Base-by-base conservation (phyloP, 92 coral and sea anemone species). In the Actinostola sp. region DNA sequence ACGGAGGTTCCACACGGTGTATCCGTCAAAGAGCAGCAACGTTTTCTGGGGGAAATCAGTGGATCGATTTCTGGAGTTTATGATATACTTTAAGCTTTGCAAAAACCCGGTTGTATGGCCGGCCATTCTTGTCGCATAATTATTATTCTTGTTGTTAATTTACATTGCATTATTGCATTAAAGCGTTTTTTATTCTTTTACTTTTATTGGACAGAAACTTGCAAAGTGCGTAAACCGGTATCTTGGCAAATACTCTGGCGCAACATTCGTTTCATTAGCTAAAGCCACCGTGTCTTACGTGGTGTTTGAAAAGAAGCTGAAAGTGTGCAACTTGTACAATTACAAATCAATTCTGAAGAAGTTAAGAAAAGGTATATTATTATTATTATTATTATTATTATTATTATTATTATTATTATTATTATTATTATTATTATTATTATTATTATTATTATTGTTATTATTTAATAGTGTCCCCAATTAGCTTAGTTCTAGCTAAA, bases 281-380 rank as follows among this genome's bases (percentile, higher is more conserved):
- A 74, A 23, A 38, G 80, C 80, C n/a, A n/a, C 53, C 29, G 45
- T 61, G 28, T 74, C 80, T 8, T 74, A 74, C 63, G 57, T 74
- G 21, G 49, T 63, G 15, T 61, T 74, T 17, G 80, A 74, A 45
- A 45, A 51, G 50, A 61, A 61, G 19, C 29, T 74, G 23, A 50
- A 63, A 28, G 80, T 74, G 9, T 74, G 80, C 62, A 12, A 11
- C 16, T 6, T 46, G 16, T 26, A 62, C 36, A 21, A 26, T 3
- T 42, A 42, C 51, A 19, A 46, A 9, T 1, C 30, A 12, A 32
- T 74, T 10, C 41, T 45, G 28, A 26, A 35, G 36, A 46, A 61
- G 36, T 30, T 74, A 6, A 19, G 21, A 17, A 48, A 23, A 30
- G 78, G 78, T 72, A 44, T 15, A 19, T n/a, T 33, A 9, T 43